Evolutionary conservation across 2,113 vertebrate genomes (phyloP), one percentile per base, ranked within the genome.

Genomic region (Ariopsis seemanni): DNA sequence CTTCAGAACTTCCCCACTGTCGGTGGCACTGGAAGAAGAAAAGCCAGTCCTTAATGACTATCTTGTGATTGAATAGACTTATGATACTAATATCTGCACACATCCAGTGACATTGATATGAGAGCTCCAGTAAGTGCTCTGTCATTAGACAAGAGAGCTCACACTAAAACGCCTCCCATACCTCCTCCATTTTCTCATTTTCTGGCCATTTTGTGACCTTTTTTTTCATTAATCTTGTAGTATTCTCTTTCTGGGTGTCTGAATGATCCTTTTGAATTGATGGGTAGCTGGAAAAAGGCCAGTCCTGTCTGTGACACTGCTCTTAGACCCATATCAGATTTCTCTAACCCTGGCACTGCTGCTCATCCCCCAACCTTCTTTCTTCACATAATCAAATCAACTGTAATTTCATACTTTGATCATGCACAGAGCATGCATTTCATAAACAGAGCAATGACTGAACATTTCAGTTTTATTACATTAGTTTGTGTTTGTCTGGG

Each of bases 321-420:
- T 82, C 48, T 79, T 27, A 88, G 74, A 80, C 82, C 62, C 10
- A 25, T 80, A 88, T 91, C 88, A 84, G 79, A 85, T 91, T 91
- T 79, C 90, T 65, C 81, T 55, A 60, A 71, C 71, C 62, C 34
- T 48, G 75, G 72, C 71, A 22, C 57, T 62, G 52, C 67, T 86
- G 62, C 87, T 89, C 86, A 83, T 82, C 74, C 62, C 85, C 78
- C 78, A 77, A 53, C 75, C 14, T 77, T 55, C 63, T 30, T 53
- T 74, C 62, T 25, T 42, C 11, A 4, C 79, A 60, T 91, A 92
- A 94, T 95, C 88, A 93, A 84, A 82, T 90, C 88, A 88, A 87
- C 91, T 92, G 94, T 92, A 94, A 94, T 91, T 86, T 89, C 88
- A 93, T 89, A 93, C 80, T 22, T 74, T 80, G 52, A 6, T 86